Percentiles rank a stretch among this genome's conserved stretches.
Conservation (phyloP, 2,888 invertebrate species). For the Folsomia candida region DNA sequence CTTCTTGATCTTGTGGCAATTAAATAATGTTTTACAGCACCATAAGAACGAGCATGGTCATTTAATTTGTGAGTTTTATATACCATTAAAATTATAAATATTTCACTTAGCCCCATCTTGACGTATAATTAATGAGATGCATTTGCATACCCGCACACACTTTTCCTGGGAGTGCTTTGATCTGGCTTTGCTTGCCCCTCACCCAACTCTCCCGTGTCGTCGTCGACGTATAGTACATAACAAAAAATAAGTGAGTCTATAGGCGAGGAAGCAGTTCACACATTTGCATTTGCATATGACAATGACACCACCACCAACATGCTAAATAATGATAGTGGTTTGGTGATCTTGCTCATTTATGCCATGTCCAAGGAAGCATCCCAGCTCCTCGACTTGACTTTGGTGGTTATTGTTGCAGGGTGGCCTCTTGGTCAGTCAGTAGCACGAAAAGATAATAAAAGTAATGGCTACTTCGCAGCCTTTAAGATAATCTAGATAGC, state of each 20-base stretch:
- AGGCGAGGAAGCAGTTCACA: neutral
- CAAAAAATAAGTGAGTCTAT: no score
- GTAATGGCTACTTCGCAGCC: conserved; percentile 33
- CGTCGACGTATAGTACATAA: no score
- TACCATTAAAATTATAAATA: conserved; percentile 14
- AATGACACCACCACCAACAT: conserved; percentile 8
- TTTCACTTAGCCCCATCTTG: conserved; percentile 10
- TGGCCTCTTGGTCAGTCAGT: conserved; percentile 42
- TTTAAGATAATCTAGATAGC: conserved; percentile 18
- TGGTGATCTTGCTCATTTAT: no score
- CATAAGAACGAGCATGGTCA: neutral
- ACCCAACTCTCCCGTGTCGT: no score
- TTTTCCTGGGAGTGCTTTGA: no score
- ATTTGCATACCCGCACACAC: conserved; percentile 8
- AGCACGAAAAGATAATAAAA: conserved; percentile 45
- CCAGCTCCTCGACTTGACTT: conserved; percentile 18
- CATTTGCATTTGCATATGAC: conserved; percentile 15
- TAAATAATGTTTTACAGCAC: conserved; percentile 43
- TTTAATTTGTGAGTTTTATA: conserved; percentile 5
- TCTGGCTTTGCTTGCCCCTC: no score
- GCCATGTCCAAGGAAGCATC: conserved; percentile 12
- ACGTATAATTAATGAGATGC: conserved; percentile 13
- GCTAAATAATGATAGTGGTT: neutral
- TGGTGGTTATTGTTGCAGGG: conserved; percentile 33
- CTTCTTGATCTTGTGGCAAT: conserved; percentile 38